These are phyloP conservation scores for Bucco capensis DNA, from an alignment of 2,113 vertebrate genomes.

Conservation along the genomic window DNA sequence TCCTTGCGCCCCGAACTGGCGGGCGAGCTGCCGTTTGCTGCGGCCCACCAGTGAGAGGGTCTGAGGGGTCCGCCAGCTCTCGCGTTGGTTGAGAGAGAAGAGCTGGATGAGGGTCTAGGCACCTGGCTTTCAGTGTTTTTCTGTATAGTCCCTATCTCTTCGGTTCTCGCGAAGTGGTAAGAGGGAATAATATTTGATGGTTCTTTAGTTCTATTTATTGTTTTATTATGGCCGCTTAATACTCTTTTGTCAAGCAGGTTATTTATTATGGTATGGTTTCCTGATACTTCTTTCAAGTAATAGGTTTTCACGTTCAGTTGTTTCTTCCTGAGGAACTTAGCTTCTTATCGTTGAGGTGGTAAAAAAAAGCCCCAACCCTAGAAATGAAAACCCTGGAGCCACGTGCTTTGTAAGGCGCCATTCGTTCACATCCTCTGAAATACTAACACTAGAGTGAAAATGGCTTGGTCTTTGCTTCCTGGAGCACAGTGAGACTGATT, in stretches of 20 bases:
- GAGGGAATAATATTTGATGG: too few species aligned
- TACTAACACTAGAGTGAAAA: neutral
- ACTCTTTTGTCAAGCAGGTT: neutral
- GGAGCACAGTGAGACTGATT: too few species aligned
- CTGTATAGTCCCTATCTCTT: rapidly evolving
- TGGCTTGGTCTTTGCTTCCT: neutral
- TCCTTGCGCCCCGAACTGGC: neutral
- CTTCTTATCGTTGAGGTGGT: neutral
- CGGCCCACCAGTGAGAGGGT: neutral
- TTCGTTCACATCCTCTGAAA: neutral
- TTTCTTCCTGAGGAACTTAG: neutral
- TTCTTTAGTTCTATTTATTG: neutral
- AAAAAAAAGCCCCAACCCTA: neutral
- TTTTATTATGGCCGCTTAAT: rapidly evolving
- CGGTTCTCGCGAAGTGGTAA: rapidly evolving
- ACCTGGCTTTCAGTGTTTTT: neutral
- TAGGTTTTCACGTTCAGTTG: neutral
- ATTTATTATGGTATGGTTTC: neutral
- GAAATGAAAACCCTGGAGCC: neutral
- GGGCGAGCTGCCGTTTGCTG: neutral
- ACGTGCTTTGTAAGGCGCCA: neutral
- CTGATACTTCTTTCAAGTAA: neutral
- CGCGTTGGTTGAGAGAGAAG: neutral
- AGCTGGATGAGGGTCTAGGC: neutral
- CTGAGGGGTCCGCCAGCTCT: too few species aligned